Conservation (phyloP, 2,888 invertebrate genomes). For the Pogonocherus hispidulus region DNA sequence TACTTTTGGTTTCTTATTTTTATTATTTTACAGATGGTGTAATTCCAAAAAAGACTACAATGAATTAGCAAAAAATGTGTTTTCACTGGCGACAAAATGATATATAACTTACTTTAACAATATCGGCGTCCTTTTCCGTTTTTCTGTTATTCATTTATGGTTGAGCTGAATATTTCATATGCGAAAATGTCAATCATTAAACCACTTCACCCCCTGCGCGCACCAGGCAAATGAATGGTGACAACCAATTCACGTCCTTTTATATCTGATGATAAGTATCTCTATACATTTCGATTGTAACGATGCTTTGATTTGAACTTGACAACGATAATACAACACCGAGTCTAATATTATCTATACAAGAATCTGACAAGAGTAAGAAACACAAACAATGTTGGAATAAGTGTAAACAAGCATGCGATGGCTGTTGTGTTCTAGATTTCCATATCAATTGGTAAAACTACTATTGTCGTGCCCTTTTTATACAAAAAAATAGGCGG, state of each 20-base stretch:
- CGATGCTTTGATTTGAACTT: not conserved
- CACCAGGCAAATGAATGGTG: not conserved
- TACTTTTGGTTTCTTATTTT: too few relatives aligned
- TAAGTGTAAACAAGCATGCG: not conserved
- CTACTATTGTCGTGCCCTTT: too few relatives aligned
- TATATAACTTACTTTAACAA: not conserved
- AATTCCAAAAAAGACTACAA: too few relatives aligned
- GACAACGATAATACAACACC: not conserved
- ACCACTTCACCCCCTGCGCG: not conserved
- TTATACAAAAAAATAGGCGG: too few relatives aligned
- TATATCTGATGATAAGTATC: not conserved
- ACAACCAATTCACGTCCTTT: not conserved
- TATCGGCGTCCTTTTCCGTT: not conserved
- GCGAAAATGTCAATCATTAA: not conserved
- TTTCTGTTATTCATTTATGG: conserved; percentile 1
- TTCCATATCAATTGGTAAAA: too few relatives aligned
- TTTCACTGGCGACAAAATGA: too few relatives aligned
- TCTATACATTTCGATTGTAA: not conserved
- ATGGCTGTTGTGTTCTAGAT: too few relatives aligned
- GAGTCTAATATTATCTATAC: not conserved
- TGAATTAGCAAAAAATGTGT: too few relatives aligned
- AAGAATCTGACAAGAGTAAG: not conserved
- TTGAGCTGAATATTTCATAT: not conserved
- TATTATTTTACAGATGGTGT: too few relatives aligned
- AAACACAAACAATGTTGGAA: not conserved